Evolutionary conservation across 1,140 invertebrate species (phyloP), one percentile per base, ranked within the genome.

Genomic region (Calycopis cecrops): DNA sequence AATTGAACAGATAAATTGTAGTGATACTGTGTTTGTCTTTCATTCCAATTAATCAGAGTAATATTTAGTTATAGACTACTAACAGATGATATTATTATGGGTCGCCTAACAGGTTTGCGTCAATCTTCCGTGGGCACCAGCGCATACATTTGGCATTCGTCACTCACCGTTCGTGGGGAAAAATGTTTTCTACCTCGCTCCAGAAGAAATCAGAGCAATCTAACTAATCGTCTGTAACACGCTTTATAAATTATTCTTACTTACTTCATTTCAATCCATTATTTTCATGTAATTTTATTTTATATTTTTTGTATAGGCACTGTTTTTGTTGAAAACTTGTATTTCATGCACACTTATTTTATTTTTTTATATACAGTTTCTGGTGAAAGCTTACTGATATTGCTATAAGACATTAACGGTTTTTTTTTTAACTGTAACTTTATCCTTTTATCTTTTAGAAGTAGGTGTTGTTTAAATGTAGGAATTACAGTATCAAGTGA

Each of bases 121-220:
- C 73, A 88, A 75, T 52, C 71, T 87, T 51, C 83, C 80, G 18
- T 85, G 82, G 75, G 87, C 89, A 40, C 92, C 93, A 40, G 89
- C 91, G 44, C 92, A 92, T 70, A 92, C 92, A 11, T 94, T 95
- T 75, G 94, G 94, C 56, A 94, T 95, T 63, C 90, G 92, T 56
- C 94, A 95, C 69, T 93, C 93, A 21, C 90, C 88, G 47, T 94
- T 92, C 73, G 89, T 89, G 57, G 91, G 91, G 44, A 88, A 81
- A 60, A 60, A 77, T 9, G 67, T 59, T 9, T 49, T 71, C 52
- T 73, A 78, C 52, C 69, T 79, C 3, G 73, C 80, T 11, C 80
- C 84, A n/a, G 80, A 85, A 69, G 76, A 59, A 60, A 76, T 83
- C 61, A 59, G 67, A 38, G 73, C 72, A 52, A 63, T 65, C 60